Evolutionary conservation across 23 tunicate species (phyloP).

Genomic region (Styela plicata): DNA sequence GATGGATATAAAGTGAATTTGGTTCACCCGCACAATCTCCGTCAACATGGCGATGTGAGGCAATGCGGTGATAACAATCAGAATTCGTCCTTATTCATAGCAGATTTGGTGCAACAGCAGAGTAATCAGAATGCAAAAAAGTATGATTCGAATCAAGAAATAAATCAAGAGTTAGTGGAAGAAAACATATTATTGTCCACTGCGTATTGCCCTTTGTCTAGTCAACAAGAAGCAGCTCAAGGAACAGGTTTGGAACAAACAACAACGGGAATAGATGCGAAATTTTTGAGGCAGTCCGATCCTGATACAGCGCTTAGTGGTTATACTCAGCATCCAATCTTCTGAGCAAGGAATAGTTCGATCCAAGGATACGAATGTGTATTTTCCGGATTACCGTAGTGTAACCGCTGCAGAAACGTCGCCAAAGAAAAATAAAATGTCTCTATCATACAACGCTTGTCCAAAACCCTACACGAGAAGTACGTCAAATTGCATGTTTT

Average conservation of each 20-base stretch:
- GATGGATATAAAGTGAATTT: slow-evolving; percentile 20
- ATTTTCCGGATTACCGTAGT: not conserved
- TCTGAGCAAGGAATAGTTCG: not conserved
- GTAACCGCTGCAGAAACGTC: not conserved
- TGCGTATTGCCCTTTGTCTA: not conserved
- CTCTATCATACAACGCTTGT: slow-evolving; percentile 1
- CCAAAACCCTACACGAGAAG: slow-evolving; percentile 1
- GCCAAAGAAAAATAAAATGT: not conserved
- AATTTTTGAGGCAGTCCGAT: not conserved
- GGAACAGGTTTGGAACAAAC: not conserved
- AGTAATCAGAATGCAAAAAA: no score
- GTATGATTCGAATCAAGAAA: not conserved
- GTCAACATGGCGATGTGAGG: not conserved
- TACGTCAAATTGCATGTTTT: not conserved
- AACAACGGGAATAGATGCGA: not conserved
- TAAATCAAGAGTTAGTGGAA: not conserved
- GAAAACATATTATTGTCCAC: not conserved
- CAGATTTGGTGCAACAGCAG: not conserved
- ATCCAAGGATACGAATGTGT: not conserved
- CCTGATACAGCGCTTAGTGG: not conserved
- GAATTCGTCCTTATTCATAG: not conserved
- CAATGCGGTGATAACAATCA: no score
- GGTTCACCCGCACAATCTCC: not conserved
- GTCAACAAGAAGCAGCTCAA: not conserved
- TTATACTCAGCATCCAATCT: no score